Percentiles rank a stretch among this genome's conserved stretches.
These are phyloP conservation scores for Troides aeacus DNA, from an alignment of 2,888 invertebrate genomes.

Conservation along the genomic window DNA sequence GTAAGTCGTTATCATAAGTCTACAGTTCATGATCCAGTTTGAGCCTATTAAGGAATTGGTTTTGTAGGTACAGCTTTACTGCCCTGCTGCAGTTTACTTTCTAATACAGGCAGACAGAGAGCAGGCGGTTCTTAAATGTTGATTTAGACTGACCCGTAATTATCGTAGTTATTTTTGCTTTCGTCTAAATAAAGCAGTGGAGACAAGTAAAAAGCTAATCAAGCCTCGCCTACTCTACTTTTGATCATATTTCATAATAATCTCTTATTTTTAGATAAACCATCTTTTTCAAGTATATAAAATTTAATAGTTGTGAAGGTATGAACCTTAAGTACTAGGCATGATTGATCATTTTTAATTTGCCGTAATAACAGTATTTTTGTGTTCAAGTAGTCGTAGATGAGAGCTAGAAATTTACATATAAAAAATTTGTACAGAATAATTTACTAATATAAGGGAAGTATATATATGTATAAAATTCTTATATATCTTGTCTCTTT, in stretches of 20 bases:
- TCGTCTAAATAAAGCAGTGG: not conserved
- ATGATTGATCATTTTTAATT: no score
- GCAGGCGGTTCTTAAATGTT: slow-evolving; percentile 9
- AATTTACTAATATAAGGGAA: no score
- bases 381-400: no score
- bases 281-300: no score
- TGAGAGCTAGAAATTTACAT: no score
- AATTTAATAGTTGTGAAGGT: no score
- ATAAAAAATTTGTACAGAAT: no score
- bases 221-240: not conserved
- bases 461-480: no score
- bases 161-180: not conserved
- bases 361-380: no score
- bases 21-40: slow-evolving; percentile 5
- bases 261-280: not conserved
- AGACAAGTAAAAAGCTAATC: not conserved
- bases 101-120: slow-evolving; percentile 9
- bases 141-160: not conserved
- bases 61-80: slow-evolving; percentile 1
- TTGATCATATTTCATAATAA: not conserved
- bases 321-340: no score
- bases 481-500: no score
- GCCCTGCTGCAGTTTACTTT: slow-evolving; percentile 21
- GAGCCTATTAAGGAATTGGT: slow-evolving; percentile 10
- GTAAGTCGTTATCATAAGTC: not conserved